phyloP scores from a whole-genome alignment of 2,888 invertebrate genomes.

The Kryphioiulus occultus region DNA sequence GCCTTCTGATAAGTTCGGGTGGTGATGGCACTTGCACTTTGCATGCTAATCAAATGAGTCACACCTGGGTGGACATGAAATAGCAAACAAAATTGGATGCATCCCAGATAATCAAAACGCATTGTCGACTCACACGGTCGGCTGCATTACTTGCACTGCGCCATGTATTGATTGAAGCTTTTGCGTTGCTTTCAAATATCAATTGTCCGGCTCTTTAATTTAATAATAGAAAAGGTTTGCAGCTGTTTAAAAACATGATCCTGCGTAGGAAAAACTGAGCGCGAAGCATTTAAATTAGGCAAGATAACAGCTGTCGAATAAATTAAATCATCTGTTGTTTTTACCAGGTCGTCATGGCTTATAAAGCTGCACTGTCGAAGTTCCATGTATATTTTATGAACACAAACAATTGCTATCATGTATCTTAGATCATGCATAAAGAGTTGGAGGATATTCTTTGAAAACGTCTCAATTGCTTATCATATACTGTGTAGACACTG shows the following conservation, averaged over 20 bases:
- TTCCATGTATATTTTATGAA: not conserved
- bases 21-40: slow-evolving; percentile 31
- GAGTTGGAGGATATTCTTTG: no score
- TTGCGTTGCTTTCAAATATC: not conserved
- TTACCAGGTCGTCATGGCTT: not conserved
- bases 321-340: slow-evolving; percentile 20
- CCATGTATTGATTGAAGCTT: not conserved
- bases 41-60: slow-evolving; percentile 35
- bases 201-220: slow-evolving; percentile 24
- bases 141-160: not conserved
- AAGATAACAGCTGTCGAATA: not conserved
- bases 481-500: no score
- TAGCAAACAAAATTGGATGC: not conserved
- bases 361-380: not conserved
- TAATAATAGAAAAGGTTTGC: not conserved
- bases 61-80: slow-evolving; percentile 31
- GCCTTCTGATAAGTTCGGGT: not conserved
- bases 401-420: not conserved
- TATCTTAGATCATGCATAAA: not conserved
- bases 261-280: not conserved
- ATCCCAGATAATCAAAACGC: slow-evolving; percentile 35
- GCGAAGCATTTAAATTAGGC: slow-evolving; percentile 1
- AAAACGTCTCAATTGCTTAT: no score
- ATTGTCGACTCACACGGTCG: slow-evolving; percentile 19
- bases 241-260: slow-evolving; percentile 20